Evolutionary conservation across 2,888 invertebrate genomes (phyloP).

Genomic region (Papilio elwesi): DNA sequence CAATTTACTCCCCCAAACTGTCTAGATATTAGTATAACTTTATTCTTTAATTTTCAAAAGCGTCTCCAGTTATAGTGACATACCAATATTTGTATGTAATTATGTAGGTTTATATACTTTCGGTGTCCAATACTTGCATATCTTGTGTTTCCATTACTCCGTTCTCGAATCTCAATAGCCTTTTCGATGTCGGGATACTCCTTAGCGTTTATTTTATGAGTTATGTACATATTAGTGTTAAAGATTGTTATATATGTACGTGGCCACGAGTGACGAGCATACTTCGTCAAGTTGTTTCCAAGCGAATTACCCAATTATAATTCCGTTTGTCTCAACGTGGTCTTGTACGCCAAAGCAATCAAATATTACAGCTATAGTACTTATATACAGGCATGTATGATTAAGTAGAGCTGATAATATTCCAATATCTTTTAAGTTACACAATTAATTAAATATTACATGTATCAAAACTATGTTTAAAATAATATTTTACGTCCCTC

Average conservation of each 20-base stretch:
- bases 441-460: conserved; percentile 12
- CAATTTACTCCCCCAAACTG: conserved; percentile 74
- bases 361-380: conserved; percentile 36
- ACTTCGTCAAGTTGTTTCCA: conserved; percentile 40
- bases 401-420: neutral
- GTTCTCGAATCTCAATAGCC: conserved; percentile 30
- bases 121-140: conserved; percentile 39
- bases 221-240: conserved; percentile 79
- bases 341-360: conserved; percentile 49
- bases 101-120: conserved; percentile 46
- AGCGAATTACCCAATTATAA: conserved; percentile 48
- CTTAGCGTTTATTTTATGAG: conserved; percentile 54
- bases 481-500: neutral
- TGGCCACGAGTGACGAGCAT: conserved; percentile 44
- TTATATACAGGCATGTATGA: conserved; percentile 16
- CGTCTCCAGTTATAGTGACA: conserved; percentile 38
- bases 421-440: neutral
- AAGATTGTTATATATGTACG: conserved; percentile 58
- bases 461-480: neutral
- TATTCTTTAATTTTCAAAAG: conserved; percentile 54
- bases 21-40: conserved; percentile 60
- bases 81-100: conserved; percentile 46
- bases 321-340: conserved; percentile 45
- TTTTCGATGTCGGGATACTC: conserved; percentile 32
- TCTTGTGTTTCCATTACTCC: conserved; percentile 35